Conservation (phyloP, 2,797 vertebrate genomes). For the Rhabdomys pumilio region DNA sequence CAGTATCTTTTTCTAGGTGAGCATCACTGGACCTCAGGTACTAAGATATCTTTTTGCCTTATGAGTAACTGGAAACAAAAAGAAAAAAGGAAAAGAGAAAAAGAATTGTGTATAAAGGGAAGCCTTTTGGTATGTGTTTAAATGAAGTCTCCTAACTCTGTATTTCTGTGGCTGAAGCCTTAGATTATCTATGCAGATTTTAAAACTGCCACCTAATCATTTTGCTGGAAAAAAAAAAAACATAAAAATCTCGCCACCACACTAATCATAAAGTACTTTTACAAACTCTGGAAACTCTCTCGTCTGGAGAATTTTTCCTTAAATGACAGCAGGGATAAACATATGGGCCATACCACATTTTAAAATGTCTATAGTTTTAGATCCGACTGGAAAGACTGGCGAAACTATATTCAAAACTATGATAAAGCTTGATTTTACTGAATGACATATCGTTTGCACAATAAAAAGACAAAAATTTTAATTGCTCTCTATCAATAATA, state of each 20-base stretch:
- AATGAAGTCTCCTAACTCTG: slow-evolving; percentile 45
- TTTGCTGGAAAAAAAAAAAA: slow-evolving; percentile 64
- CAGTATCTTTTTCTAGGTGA: slow-evolving; percentile 26
- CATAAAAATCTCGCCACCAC: slow-evolving; percentile 11
- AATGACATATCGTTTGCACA: slow-evolving; percentile 41
- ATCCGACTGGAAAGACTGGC: slow-evolving; percentile 61
- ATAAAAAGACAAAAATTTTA: slow-evolving; percentile 36
- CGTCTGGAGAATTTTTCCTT: slow-evolving; percentile 53
- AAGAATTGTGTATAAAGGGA: slow-evolving; percentile 4
- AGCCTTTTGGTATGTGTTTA: slow-evolving; percentile 51
- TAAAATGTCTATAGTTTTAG: slow-evolving; percentile 68
- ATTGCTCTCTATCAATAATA: slow-evolving; percentile 11
- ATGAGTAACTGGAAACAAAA: slow-evolving; percentile 31
- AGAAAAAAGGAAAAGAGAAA: neutral
- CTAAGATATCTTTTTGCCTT: slow-evolving; percentile 48
- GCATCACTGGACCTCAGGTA: neutral
- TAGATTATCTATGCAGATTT: slow-evolving; percentile 61
- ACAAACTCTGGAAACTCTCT: slow-evolving; percentile 61
- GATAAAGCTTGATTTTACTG: slow-evolving; percentile 37
- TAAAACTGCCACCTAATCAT: slow-evolving; percentile 61
- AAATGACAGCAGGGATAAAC: slow-evolving; percentile 69
- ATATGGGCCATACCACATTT: slow-evolving; percentile 69
- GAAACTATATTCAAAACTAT: slow-evolving; percentile 56
- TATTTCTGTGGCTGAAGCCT: slow-evolving; percentile 58
- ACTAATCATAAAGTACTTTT: slow-evolving; percentile 44